Conservation (phyloP, 1,140 invertebrate species). For the Brachionus koreanus region DNA sequence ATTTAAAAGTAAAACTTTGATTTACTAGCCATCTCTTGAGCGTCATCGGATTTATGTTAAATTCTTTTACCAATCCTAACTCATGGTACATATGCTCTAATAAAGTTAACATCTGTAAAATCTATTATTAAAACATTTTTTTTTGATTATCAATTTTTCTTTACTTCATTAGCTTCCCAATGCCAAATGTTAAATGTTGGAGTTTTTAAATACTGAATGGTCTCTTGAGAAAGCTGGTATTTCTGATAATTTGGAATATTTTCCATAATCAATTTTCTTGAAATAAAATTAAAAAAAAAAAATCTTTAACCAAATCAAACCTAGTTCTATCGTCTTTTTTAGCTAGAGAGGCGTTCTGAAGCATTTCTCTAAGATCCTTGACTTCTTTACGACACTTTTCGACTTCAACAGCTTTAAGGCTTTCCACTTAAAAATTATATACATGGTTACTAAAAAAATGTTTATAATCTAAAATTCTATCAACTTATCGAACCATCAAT, state of each 20-base stretch:
- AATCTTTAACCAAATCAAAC: neutral
- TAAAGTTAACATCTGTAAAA: constrained; percentile 57
- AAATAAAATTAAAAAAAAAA: neutral
- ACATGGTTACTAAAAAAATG: neutral
- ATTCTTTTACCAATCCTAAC: constrained; percentile 57
- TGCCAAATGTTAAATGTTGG: constrained; percentile 61
- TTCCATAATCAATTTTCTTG: neutral
- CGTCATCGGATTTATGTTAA: constrained; percentile 59
- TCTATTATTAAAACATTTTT: neutral
- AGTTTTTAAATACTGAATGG: constrained; percentile 59
- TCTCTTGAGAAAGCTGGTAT: constrained; percentile 59
- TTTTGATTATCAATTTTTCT: neutral
- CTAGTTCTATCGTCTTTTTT: neutral
- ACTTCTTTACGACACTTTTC: constrained; percentile 40
- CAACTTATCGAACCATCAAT: constrained; percentile 38
- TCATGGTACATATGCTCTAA: constrained; percentile 61
- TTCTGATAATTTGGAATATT: constrained; percentile 46
- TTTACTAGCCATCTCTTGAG: constrained; percentile 59
- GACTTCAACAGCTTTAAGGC: constrained; percentile 8
- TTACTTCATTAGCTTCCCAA: constrained; percentile 60
- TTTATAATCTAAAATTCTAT: neutral
- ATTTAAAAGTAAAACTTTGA: constrained; percentile 1
- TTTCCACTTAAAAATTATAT: neutral
- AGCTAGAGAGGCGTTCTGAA: neutral
- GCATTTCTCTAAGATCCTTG: constrained; percentile 31